phyloP scores from a whole-genome alignment of 2,888 invertebrate genomes.

The Celastrina argiolus region DNA sequence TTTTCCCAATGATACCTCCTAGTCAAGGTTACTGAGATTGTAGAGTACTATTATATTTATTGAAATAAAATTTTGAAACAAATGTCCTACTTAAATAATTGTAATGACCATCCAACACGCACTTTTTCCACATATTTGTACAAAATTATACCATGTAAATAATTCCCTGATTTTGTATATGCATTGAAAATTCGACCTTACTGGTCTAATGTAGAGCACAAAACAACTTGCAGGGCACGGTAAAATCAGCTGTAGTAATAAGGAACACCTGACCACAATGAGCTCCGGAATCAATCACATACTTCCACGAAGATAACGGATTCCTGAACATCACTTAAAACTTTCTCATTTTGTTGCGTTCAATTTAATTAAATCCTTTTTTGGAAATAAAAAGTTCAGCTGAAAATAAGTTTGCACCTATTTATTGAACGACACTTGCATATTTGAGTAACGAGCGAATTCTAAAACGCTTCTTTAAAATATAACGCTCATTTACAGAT shows the following conservation, averaged over 20 bases:
- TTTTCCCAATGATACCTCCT: too few relatives aligned
- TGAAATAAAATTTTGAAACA: too few relatives aligned
- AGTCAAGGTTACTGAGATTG: too few relatives aligned
- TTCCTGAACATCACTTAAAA: conserved; percentile 41
- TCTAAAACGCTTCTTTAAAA: too few relatives aligned
- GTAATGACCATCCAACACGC: too few relatives aligned
- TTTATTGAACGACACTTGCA: neutral
- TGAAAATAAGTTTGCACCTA: neutral
- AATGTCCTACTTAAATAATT: too few relatives aligned
- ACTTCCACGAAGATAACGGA: conserved; percentile 54
- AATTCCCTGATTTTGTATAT: neutral
- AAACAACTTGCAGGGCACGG: neutral
- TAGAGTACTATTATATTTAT: too few relatives aligned
- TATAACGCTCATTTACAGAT: too few relatives aligned
- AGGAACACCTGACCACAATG: conserved; percentile 36
- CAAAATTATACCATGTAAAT: conserved; percentile 1
- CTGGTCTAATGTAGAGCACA: neutral
- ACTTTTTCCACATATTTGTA: conserved; percentile 17
- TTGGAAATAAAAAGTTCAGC: conserved; percentile 31
- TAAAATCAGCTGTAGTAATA: conserved; percentile 26
- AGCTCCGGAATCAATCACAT: conserved; percentile 57
- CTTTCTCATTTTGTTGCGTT: conserved; percentile 52
- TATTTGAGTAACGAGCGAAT: too few relatives aligned
- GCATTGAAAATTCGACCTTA: neutral
- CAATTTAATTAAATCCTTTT: conserved; percentile 63